phyloP scores from a whole-genome alignment of 2,888 invertebrate genomes.

The Harpagoxenus sublaevis region DNA sequence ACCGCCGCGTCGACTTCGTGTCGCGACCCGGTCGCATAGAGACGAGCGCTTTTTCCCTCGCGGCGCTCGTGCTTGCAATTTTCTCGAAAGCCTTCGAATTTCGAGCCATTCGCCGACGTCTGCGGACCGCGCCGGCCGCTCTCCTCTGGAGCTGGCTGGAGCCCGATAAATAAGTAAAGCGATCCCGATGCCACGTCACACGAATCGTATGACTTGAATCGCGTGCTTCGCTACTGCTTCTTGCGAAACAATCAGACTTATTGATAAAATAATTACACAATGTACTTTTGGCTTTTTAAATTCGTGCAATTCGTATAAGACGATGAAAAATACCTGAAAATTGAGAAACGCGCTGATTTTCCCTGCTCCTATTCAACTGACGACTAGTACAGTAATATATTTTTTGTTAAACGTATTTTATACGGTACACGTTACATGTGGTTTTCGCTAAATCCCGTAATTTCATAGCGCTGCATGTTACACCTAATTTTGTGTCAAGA shows the following conservation, averaged over 20 bases:
- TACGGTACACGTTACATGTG: neutral
- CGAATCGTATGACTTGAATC: slow-evolving; percentile 24
- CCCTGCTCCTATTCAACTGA: neutral
- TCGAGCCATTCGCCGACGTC: slow-evolving; percentile 53
- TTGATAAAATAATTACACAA: slow-evolving; percentile 27
- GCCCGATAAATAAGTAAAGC: slow-evolving; percentile 46
- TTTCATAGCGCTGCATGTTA: slow-evolving; percentile 30
- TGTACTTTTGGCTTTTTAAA: neutral
- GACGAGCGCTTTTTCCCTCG: slow-evolving; percentile 36
- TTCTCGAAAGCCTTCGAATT: slow-evolving; percentile 66
- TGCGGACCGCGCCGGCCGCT: slow-evolving; percentile 16
- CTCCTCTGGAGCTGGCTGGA: neutral
- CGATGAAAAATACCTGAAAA: neutral
- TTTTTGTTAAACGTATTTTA: slow-evolving; percentile 1
- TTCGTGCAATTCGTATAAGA: neutral
- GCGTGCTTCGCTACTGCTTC: neutral
- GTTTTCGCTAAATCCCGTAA: slow-evolving; percentile 20
- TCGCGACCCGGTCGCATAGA: slow-evolving; percentile 35
- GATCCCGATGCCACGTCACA: neutral
- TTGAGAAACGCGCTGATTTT: neutral
- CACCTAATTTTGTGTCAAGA: slow-evolving; percentile 47
- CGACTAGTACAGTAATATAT: neutral
- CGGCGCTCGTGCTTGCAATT: slow-evolving; percentile 56
- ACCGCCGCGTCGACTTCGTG: slow-evolving; percentile 23
- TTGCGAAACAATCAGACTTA: neutral